Base-by-base conservation (phyloP, 2,888 invertebrate species). In the Synergus laeviventris region DNA sequence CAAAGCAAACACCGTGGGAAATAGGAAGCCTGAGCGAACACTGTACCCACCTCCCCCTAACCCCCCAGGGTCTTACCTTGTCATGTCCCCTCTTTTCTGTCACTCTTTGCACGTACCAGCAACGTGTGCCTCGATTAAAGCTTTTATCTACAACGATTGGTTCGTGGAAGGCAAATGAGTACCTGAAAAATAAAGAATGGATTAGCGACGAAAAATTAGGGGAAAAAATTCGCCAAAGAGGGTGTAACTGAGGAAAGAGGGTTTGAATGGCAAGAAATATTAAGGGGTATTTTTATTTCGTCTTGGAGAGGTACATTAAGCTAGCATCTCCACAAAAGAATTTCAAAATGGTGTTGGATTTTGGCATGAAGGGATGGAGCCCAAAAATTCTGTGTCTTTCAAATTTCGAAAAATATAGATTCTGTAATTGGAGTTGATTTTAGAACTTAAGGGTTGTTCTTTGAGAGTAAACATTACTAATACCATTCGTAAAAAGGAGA, bases 1-100 rank as follows among this genome's bases (percentile, higher is more conserved):
- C 86, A 86, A 87, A 86, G 87, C 87, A 84, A 86, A 86, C 84
- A 88, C 84, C 87, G 87, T 88, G 87, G 87, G 87, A 88, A 88
- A 87, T 83, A 79, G 84, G 84, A 87, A 85, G 87, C 84, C 84
- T 83, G 80, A 80, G 78, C 78, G 76, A 76, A 61, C 73, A 73
- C 75, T 66, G 56, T 77, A 79, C 76, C 76, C 76, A 76, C 78
- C 31, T 31, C 75, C 59, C 45, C 38, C 74, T 45, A 54, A 45
- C 49, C 60, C 73, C 56, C 24, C 49, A 31, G 31, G 56, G 64
- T 45, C 66, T 73, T 70, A 38, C 36, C 70, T 66, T 56, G 16
- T 14, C 66, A 38, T 74, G 18, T n/a, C 21, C 76, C 12, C 70
- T 73, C 74, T 77, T 77, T 78, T 45, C 73, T 45, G 73, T 73